Base-by-base conservation (phyloP, 1,140 invertebrate genomes). In the Drosophila ercepeae region DNA sequence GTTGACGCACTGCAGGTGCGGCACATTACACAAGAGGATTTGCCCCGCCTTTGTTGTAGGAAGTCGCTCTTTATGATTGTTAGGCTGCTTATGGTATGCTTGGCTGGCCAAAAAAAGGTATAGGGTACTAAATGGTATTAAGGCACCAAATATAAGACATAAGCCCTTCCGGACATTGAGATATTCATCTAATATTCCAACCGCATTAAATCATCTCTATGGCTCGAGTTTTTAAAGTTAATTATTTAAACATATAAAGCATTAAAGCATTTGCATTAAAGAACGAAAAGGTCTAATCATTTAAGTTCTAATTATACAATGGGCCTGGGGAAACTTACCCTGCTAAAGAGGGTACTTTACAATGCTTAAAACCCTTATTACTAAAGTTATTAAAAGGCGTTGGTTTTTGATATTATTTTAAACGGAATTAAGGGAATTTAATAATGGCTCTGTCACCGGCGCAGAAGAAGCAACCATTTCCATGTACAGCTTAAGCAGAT, bases 1-100 rank as follows among this genome's bases (percentile, higher is more conserved):
- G 58, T 70, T 79, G 79, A 84, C 75, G 81, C 75, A 86, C 57
- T 84, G 79, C 79, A 84, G 81, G 81, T 86, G 75, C 72, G 58
- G 71, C 46, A 60, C 81, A 76, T 86, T 76, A 79, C 46, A 48
- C 54, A 18, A 25, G 61, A 45, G 42, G 69, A 58, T 71, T 72
- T 75, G 53, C 29, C 42, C 6, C 4, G 21, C 9, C 39, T 39
- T 27, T 65, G 39, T 53, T 29, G 54, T 18, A 57, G 79, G 52
- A 68, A 67, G 57, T 57, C 50, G 50, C 34, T 59, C 67, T 75
- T 84, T 72, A 68, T 78, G 57, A 39, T 73, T 64, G 50, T 64
- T 64, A 49, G 42, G 69, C 58, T 29, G 34, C 46, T 50, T 53
- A 51, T 73, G 45, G 44, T 53, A 51, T 73, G 45, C 36, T 25